A percentile compares a stretch with the other conserved stretches of the same genome.
Evolutionary conservation across 2,113 vertebrate species (phyloP).

Genomic region (Lepus timidus): DNA sequence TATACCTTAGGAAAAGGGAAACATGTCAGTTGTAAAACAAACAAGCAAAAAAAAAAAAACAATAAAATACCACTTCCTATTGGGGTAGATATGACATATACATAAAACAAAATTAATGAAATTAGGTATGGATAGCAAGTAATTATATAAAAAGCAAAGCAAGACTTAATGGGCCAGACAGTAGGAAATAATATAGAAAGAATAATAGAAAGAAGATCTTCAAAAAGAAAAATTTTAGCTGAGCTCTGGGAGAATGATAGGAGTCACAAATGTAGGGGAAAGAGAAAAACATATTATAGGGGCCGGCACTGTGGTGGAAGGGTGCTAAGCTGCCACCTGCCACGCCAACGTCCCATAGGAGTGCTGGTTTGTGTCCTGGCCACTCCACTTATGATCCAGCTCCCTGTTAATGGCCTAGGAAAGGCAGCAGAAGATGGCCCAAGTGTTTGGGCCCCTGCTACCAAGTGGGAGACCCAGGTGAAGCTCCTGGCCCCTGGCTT

Average conservation of each 20-base stretch:
- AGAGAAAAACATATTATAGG: neutral
- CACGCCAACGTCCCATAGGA: too few relatives aligned
- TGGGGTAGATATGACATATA: neutral
- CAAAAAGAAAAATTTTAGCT: neutral
- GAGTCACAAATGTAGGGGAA: neutral
- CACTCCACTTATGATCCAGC: too few relatives aligned
- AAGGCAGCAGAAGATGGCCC: too few relatives aligned
- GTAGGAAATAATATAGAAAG: neutral
- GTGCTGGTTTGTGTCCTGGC: too few relatives aligned
- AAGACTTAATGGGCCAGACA: neutral
- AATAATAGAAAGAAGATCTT: neutral
- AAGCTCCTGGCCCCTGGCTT: too few relatives aligned
- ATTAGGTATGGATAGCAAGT: neutral
- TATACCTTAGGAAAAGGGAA: neutral
- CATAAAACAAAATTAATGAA: neutral
- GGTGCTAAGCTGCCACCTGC: too few relatives aligned
- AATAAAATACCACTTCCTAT: neutral
- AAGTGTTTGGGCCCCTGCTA: too few relatives aligned
- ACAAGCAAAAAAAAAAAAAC: neutral
- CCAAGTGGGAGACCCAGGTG: too few relatives aligned
- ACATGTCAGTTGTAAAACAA: neutral
- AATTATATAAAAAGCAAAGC: neutral
- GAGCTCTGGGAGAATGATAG: neutral
- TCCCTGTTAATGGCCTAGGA: too few relatives aligned
- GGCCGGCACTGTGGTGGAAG: too few relatives aligned